Conservation (phyloP, 2,797 vertebrate species). For the Sparus aurata region DNA sequence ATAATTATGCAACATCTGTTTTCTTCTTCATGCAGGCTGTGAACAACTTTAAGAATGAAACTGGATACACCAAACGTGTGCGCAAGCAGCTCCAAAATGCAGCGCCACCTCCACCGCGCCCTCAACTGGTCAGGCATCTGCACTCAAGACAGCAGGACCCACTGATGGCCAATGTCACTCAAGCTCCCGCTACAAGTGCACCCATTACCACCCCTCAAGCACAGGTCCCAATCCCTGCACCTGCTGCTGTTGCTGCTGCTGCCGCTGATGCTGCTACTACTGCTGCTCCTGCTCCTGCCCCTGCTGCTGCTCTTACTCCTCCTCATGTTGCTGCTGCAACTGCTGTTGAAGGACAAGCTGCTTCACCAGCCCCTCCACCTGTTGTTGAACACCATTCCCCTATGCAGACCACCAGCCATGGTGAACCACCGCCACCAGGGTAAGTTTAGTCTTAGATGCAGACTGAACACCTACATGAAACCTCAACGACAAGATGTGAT, state of each 20-base stretch:
- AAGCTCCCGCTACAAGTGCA: slow-evolving; percentile 29
- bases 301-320: slow-evolving; percentile 39
- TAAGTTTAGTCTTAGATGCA: slow-evolving; percentile 39
- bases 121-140: slow-evolving; percentile 85
- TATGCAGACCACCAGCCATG: slow-evolving; percentile 56
- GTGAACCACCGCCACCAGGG: slow-evolving; percentile 79
- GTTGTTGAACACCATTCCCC: slow-evolving; percentile 67
- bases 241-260: background rate
- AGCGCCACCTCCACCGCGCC: slow-evolving; percentile 83
- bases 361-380: slow-evolving; percentile 54
- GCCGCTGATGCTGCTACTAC: background rate
- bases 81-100: slow-evolving; percentile 80
- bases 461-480: background rate
- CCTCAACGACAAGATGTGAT: background rate
- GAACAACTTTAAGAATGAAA: slow-evolving; percentile 99
- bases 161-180: slow-evolving; percentile 78
- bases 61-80: slow-evolving; percentile 93
- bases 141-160: slow-evolving; percentile 95
- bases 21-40: slow-evolving; percentile 87
- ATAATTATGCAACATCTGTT: background rate
- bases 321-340: slow-evolving; percentile 39
- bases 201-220: slow-evolving; percentile 24
- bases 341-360: slow-evolving; percentile 49
- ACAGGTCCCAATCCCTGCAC: slow-evolving; percentile 31
- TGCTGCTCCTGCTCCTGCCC: background rate